phyloP scores from a whole-genome alignment of 2,797 vertebrate genomes.

The Bryconaethiops microstoma region DNA sequence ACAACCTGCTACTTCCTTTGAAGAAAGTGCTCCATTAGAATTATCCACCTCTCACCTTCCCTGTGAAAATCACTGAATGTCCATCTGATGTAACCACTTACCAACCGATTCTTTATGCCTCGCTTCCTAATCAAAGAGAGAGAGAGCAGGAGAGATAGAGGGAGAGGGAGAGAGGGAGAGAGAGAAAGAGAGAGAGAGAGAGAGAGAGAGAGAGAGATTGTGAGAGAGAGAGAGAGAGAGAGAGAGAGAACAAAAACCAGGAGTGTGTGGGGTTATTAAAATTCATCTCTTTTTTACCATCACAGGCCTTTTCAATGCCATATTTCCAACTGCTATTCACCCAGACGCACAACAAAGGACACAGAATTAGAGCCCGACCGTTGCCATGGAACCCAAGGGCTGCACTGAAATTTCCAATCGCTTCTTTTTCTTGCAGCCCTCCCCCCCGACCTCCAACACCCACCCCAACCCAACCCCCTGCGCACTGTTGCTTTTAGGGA shows the following conservation, averaged over 20 bases:
- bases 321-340: constrained; percentile 69
- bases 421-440: constrained; percentile 44
- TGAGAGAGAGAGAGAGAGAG: no score
- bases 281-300: constrained; percentile 68
- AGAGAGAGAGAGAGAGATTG: no score
- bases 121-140: constrained; percentile 60
- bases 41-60: constrained; percentile 56
- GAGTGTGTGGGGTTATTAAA: constrained; percentile 67
- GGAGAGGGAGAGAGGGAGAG: no score
- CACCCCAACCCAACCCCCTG: constrained; percentile 54
- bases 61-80: constrained; percentile 70
- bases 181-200: no score
- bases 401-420: constrained; percentile 66
- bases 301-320: constrained; percentile 71
- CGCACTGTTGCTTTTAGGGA: constrained; percentile 61
- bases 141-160: no score
- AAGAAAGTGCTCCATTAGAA: constrained; percentile 64
- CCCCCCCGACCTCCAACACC: no score
- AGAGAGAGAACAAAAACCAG: constrained; percentile 46
- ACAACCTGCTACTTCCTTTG: constrained; percentile 56
- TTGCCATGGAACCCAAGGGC: constrained; percentile 71
- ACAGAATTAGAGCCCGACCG: constrained; percentile 71
- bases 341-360: constrained; percentile 73
- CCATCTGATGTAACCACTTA: constrained; percentile 72
- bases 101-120: constrained; percentile 64